A percentile compares a stretch with the other conserved stretches of the same genome.
Conservation (phyloP, 2,888 invertebrate species). For the Cerceris ruficornis region DNA sequence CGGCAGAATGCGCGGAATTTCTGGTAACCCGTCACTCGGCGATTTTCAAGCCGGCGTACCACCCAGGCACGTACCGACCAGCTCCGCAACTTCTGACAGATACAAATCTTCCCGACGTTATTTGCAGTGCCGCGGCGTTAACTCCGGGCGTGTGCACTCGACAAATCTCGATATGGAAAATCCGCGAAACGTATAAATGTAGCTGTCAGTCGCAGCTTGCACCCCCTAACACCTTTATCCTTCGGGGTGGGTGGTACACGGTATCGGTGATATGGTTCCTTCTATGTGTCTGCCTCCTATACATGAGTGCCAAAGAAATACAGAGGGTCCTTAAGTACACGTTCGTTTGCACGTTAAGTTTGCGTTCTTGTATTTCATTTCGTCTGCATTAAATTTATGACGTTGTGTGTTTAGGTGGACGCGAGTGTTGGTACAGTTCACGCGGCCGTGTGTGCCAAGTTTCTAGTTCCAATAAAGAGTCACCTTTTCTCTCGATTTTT, state of each 20-base stretch:
- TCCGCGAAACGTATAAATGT: constrained; percentile 80
- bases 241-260: constrained; percentile 39
- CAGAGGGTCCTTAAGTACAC: constrained; percentile 16
- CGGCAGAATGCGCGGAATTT: constrained; percentile 66
- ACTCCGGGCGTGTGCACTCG: constrained; percentile 73
- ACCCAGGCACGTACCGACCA: constrained; percentile 68
- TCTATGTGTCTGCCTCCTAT: constrained; percentile 36
- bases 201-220: constrained; percentile 79
- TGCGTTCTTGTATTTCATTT: background rate
- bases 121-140: constrained; percentile 71
- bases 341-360: background rate
- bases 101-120: constrained; percentile 77
- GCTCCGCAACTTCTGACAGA: constrained; percentile 75
- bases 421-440: background rate
- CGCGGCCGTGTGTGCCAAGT: background rate
- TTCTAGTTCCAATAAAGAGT: constrained; percentile 25
- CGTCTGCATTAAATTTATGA: constrained; percentile 6
- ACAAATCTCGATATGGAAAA: constrained; percentile 80
- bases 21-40: constrained; percentile 62
- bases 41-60: constrained; percentile 62
- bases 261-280: constrained; percentile 13
- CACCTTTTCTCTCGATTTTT: constrained; percentile 66
- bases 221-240: constrained; percentile 74
- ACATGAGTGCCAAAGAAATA: constrained; percentile 51
- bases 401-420: constrained; percentile 11